A percentile compares a stretch with the other conserved stretches of the same genome.
These are phyloP conservation scores for Alosa alosa DNA, from an alignment of 2,113 vertebrate genomes.

Conservation along the genomic window DNA sequence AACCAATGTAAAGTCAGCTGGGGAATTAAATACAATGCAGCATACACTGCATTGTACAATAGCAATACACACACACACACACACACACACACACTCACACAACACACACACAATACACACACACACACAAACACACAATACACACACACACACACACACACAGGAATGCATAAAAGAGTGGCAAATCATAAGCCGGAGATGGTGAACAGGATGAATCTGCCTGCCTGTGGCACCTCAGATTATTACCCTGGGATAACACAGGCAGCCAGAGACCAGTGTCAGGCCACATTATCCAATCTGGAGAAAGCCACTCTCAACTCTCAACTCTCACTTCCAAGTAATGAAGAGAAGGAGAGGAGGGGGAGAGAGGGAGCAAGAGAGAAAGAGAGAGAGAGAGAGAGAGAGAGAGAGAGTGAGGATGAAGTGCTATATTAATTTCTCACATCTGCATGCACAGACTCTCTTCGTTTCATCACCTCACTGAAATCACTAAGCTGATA, in stretches of 20 bases:
- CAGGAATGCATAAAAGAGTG: not conserved
- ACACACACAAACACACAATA: not conserved
- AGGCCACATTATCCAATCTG: not conserved
- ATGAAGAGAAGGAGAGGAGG: not conserved
- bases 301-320: not conserved
- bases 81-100: conserved; percentile 1
- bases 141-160: not conserved
- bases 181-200: not conserved
- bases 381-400: not conserved
- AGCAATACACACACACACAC: not conserved
- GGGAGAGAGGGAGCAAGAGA: not conserved
- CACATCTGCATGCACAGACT: not conserved
- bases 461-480: conserved; percentile 4
- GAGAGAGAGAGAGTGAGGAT: not conserved
- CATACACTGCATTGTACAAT: not conserved
- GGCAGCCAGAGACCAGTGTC: not conserved
- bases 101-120: not conserved
- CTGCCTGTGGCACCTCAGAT: not conserved
- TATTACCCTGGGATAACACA: conserved; percentile 1
- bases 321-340: not conserved
- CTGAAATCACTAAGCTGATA: not conserved
- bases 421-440: not conserved
- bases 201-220: not conserved
- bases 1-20: not conserved
- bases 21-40: not conserved